These are phyloP conservation scores for Heliconius sara DNA, from an alignment of 2,888 invertebrate species.

Conservation along the genomic window DNA sequence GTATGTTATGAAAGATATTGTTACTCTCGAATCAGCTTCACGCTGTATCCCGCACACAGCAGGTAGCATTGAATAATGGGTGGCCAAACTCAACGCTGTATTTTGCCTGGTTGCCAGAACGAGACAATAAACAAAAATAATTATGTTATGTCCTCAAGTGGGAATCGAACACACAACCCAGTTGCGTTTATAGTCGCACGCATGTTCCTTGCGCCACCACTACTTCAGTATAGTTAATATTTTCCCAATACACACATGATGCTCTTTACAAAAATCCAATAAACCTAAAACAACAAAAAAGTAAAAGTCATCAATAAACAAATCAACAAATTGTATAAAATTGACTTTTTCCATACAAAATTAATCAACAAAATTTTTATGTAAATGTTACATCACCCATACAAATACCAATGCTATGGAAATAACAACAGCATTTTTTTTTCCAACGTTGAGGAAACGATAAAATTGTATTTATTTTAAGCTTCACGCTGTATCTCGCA, in stretches of 20 bases:
- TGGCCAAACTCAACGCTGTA: too few species aligned
- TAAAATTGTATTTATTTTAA: conserved; percentile 14
- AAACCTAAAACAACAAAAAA: background rate
- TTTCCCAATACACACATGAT: background rate
- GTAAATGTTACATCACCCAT: background rate
- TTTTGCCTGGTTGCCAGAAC: too few species aligned
- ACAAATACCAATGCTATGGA: conserved; percentile 6
- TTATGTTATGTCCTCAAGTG: too few species aligned
- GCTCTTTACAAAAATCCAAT: background rate
- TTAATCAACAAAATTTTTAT: background rate
- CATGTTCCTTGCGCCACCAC: too few species aligned
- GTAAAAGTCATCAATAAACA: background rate
- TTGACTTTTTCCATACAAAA: background rate
- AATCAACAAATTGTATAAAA: background rate
- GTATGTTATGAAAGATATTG: too few species aligned
- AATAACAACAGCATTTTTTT: background rate
- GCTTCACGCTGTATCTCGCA: too few species aligned
- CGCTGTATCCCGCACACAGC: too few species aligned
- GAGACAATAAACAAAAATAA: too few species aligned
- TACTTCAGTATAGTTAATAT: background rate
- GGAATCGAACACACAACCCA: too few species aligned
- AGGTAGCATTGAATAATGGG: too few species aligned
- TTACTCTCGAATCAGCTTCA: too few species aligned
- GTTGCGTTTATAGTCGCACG: too few species aligned
- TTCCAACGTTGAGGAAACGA: background rate